Evolutionary conservation across 2,888 invertebrate species (phyloP).

Genomic region (Slavum lentiscoides): DNA sequence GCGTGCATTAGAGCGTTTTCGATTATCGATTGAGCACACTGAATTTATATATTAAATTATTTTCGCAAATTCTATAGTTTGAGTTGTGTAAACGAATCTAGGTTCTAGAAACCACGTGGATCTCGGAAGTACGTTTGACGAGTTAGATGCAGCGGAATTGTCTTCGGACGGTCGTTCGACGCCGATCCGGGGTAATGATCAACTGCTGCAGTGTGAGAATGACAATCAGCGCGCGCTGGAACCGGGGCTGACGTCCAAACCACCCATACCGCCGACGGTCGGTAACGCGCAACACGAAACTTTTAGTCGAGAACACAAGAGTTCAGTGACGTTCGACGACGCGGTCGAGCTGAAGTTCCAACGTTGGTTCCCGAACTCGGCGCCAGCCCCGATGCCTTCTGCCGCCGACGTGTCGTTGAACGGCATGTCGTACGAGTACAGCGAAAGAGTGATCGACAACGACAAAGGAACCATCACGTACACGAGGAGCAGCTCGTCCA

Average conservation of each 20-base stretch:
- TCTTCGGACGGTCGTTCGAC: neutral
- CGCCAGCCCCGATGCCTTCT: neutral
- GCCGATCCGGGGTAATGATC: neutral
- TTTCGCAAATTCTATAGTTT: too few species aligned
- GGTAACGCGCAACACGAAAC: constrained; percentile 8
- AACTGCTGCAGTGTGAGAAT: too few species aligned
- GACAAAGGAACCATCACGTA: constrained; percentile 10
- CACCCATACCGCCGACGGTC: constrained; percentile 56
- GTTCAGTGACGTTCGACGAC: constrained; percentile 56
- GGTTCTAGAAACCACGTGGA: neutral
- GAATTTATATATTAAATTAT: too few species aligned
- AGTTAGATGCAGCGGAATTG: constrained; percentile 24
- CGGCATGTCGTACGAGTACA: constrained; percentile 23
- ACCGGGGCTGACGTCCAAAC: constrained; percentile 57
- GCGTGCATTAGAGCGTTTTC: too few species aligned
- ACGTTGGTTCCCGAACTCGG: constrained; percentile 58
- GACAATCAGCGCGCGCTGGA: constrained; percentile 52
- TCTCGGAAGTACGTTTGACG: constrained; percentile 12
- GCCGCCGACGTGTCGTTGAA: constrained; percentile 5
- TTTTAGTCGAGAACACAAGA: neutral
- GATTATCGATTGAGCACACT: too few species aligned
- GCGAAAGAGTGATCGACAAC: neutral
- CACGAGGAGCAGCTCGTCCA: constrained; percentile 29
- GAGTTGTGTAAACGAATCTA: neutral
- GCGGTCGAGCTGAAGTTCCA: constrained; percentile 58